Conservation (phyloP, 2,888 invertebrate genomes). For the Acanthococcus lagerstroemiae region DNA sequence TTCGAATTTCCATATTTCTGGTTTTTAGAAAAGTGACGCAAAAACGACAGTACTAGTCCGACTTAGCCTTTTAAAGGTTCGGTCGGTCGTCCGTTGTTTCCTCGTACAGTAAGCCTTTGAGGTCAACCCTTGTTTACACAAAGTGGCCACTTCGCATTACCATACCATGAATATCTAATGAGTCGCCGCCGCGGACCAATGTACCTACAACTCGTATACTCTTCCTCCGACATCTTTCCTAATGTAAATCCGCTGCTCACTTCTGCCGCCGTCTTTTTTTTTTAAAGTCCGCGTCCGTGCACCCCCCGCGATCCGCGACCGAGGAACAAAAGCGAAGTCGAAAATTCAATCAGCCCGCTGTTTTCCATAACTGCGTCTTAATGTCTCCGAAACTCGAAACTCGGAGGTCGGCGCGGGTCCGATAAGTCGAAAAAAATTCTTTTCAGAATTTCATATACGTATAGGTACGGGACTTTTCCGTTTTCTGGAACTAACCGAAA, state of each 20-base stretch:
- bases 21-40: neutral
- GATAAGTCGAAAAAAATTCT: neutral
- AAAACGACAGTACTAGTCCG: neutral
- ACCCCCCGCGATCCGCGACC: too few relatives aligned
- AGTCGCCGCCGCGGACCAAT: constrained; percentile 7
- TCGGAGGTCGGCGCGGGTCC: neutral
- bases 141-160: constrained; percentile 27
- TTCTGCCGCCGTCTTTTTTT: neutral
- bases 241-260: neutral
- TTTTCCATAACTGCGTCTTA: neutral
- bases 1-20: neutral
- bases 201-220: neutral
- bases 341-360: neutral
- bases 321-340: neutral
- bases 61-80: constrained; percentile 19
- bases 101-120: constrained; percentile 26
- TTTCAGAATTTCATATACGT: neutral
- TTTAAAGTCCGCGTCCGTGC: too few relatives aligned
- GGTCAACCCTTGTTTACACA: constrained; percentile 28
- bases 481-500: neutral
- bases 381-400: neutral
- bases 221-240: neutral
- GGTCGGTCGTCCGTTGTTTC: constrained; percentile 12
- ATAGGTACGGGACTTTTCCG: too few relatives aligned
- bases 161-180: constrained; percentile 30